Percentiles rank a stretch among this genome's conserved stretches.
These are phyloP conservation scores for Cyanoliseus patagonus DNA, from an alignment of 2,113 vertebrate species.

Conservation along the genomic window DNA sequence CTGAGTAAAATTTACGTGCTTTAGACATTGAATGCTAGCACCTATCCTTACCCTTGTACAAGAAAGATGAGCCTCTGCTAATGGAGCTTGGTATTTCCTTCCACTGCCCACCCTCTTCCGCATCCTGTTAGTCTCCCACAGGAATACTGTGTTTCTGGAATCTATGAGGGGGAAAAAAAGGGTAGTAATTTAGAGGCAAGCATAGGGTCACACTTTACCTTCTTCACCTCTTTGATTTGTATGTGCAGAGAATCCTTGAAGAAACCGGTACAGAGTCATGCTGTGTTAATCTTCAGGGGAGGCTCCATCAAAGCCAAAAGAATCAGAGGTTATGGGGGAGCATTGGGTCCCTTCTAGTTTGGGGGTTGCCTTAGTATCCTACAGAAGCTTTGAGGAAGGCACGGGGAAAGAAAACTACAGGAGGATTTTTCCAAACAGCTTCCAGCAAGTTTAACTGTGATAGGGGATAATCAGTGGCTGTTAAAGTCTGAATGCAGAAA, in stretches of 20 bases:
- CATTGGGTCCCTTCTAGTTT: background rate
- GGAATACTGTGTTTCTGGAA: background rate
- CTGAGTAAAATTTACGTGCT: background rate
- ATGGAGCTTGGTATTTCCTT: background rate
- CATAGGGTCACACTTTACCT: background rate
- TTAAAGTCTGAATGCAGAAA: conserved; percentile 26
- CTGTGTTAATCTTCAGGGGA: background rate
- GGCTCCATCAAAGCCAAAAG: background rate
- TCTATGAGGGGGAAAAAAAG: background rate
- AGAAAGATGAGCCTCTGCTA: background rate
- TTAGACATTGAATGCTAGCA: rapidly evolving
- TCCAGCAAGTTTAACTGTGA: conserved; percentile 14
- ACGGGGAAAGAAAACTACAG: background rate
- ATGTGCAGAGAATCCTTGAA: background rate
- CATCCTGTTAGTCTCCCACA: background rate
- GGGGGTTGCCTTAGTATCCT: background rate
- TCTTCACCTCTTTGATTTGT: background rate
- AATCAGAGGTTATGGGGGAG: background rate
- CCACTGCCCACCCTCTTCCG: background rate
- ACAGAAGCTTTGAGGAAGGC: background rate
- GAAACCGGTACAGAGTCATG: background rate
- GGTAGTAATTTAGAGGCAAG: background rate
- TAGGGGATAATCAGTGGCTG: conserved; percentile 13
- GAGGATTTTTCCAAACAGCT: background rate
- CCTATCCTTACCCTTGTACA: background rate